Evolutionary conservation across 2,797 vertebrate genomes (phyloP).

Genomic region (Iguana delicatissima): DNA sequence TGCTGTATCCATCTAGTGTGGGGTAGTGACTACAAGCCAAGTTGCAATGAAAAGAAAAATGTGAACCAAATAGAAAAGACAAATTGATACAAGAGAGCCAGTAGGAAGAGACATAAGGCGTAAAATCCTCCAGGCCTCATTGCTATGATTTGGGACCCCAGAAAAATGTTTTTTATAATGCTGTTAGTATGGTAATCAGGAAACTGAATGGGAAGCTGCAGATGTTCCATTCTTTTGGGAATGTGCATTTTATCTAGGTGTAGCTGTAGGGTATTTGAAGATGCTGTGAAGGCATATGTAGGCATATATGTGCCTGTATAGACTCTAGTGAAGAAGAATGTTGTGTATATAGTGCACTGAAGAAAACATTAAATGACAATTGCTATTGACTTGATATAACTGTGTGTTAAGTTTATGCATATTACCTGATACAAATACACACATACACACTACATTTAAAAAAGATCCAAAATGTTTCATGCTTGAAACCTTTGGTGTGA

Average conservation of each 20-base stretch:
- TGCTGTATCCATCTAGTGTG: background rate
- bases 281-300: background rate
- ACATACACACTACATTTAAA: background rate
- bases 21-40: background rate
- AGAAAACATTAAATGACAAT: background rate
- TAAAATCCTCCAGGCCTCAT: too few relatives aligned
- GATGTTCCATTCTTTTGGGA: background rate
- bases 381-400: background rate
- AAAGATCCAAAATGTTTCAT: background rate
- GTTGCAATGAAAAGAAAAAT: background rate
- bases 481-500: background rate
- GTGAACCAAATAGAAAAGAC: background rate
- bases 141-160: too few relatives aligned
- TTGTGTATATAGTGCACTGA: background rate
- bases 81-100: background rate
- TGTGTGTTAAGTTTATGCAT: background rate
- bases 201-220: background rate
- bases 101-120: too few relatives aligned
- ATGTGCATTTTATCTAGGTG: background rate
- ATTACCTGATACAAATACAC: background rate
- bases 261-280: background rate
- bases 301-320: background rate
- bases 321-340: background rate
- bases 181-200: background rate
- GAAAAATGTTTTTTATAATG: background rate